Base-by-base conservation (phyloP, 92 coral and sea anemone genomes). In the Muricea muricata region DNA sequence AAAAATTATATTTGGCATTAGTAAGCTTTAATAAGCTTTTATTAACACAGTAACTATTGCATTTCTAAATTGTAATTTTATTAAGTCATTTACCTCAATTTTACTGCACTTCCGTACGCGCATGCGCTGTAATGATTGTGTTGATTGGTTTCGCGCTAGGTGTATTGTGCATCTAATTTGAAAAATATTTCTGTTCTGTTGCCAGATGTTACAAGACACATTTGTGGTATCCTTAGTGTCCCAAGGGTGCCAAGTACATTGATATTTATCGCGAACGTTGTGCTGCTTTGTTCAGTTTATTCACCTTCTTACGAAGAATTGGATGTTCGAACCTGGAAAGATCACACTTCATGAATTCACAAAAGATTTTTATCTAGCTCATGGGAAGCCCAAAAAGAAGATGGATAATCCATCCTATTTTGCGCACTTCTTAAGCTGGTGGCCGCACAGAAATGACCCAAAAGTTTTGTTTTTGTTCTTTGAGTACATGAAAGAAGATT, bases 401-500 rank as follows among this genome's bases (percentile, higher is more conserved):
- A 85, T 87, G 68, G 45, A 50, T 23, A 20, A 21, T 30, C 78
- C 78, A 18, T 77, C 84, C 48, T 85, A 82, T 75, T 58, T 75
- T 31, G 78, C 63, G 41, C 86, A 90, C 73, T 74, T 82, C 45
- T 37, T 67, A 2, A 86, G 83, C 75, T 90, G 93, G 93, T 90
- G 90, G 90, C 23, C 55, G 33, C 85, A 90, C 73, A 48, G 56
- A 20, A 34, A 90, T 17, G 82, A 82, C 14, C 52, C 76, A 11
- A 86, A 90, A 31, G 84, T 90, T 63, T 69, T 90, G 35, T 69
- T 65, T 57, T 57, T 90, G 47, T 86, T 81, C 68, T 86, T 78
- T 48, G 93, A 90, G 32, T 85, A 90, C 66, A 47, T 90, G 82
- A 90, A 90, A n/a, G n/a, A n/a, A n/a, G n/a, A n/a, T n/a, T n/a